phyloP scores from a whole-genome alignment of 2,888 invertebrate genomes.

The Tupiocoris notatus region DNA sequence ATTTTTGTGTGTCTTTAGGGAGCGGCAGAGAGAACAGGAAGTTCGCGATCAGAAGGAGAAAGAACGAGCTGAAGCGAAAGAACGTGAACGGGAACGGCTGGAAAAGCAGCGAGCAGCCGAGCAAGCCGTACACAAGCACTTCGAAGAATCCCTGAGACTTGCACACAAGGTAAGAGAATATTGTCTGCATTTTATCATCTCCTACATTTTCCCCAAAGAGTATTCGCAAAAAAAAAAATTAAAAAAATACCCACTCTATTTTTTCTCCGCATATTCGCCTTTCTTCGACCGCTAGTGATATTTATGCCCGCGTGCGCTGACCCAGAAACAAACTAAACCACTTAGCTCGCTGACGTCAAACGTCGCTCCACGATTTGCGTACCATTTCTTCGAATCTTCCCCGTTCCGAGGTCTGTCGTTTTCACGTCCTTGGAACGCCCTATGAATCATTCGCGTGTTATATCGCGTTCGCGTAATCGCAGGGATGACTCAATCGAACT shows the following conservation, averaged over 20 bases:
- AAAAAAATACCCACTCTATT: too few relatives aligned
- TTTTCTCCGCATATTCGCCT: too few relatives aligned
- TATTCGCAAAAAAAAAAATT: too few relatives aligned
- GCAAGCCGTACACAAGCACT: slow-evolving; percentile 80
- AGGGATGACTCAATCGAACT: too few relatives aligned
- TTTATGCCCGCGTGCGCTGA: neutral
- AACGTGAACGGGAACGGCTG: slow-evolving; percentile 58
- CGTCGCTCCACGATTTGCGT: too few relatives aligned
- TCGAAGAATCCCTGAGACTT: slow-evolving; percentile 76
- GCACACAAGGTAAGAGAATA: slow-evolving; percentile 72
- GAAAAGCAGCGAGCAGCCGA: slow-evolving; percentile 62
- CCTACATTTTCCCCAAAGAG: too few relatives aligned
- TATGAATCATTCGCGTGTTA: too few relatives aligned
- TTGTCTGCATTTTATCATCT: too few relatives aligned
- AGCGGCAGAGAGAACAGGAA: slow-evolving; percentile 64
- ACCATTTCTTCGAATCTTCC: neutral
- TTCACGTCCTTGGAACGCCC: neutral
- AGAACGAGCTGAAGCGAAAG: slow-evolving; percentile 51
- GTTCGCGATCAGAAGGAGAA: slow-evolving; percentile 55
- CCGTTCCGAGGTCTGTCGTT: neutral
- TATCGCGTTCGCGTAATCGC: too few relatives aligned
- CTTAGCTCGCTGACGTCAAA: slow-evolving; percentile 21
- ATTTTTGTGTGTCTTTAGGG: slow-evolving; percentile 54
- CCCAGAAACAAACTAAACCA: slow-evolving; percentile 25
- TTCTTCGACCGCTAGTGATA: neutral